Base-by-base conservation (phyloP, 2,888 invertebrate species). In the Chouioia cunea region DNA sequence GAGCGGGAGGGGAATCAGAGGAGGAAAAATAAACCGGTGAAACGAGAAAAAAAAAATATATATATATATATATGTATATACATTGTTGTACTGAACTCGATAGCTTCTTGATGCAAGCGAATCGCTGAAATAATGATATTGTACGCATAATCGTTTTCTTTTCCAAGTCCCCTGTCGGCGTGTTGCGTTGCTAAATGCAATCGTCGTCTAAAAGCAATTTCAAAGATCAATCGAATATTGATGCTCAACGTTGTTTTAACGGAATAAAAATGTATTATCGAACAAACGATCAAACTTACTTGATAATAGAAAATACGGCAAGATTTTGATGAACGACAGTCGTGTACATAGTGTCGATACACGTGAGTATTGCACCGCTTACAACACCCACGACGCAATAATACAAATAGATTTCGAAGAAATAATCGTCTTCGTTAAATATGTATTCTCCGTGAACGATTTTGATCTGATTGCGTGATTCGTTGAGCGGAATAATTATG, bases 401-500 rank as follows among this genome's bases (percentile, higher is more conserved):
- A n/a, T 46, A 0, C 6, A 48, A 22, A 52, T 65, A 65, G 48
- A 71, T 59, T 14, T 65, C 8, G 43, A 20, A 60, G 12, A 44
- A 71, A 52, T 71, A 60, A 6, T 65, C 50, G 15, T 52, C 52
- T 50, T 56, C 62, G 57, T 65, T 46, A 3, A 71, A 6, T 27
- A 56, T 43, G 52, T 53, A 65, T 60, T 65, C 56, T 2, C 20
- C 65, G 10, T 52, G 20, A 2, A 52, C 56, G 12, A 52, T 2
- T 27, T 47, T 12, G 57, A 54, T n/a, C 52, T 65, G 60, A 8
- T 23, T 23, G 16, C 70, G 65, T 8, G 65, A 62, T 57, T 65
- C 62, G 52, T 71, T 71, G 8, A 71, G n/a, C 8, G 70, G 70
- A 43, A 65, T 18, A 43, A 65, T 52, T 0, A 57, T 2, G 16